Percentiles rank a stretch among this genome's conserved stretches.
Evolutionary conservation across 1,140 invertebrate species (phyloP).

Genomic region (Rhizoglyphus robini): DNA sequence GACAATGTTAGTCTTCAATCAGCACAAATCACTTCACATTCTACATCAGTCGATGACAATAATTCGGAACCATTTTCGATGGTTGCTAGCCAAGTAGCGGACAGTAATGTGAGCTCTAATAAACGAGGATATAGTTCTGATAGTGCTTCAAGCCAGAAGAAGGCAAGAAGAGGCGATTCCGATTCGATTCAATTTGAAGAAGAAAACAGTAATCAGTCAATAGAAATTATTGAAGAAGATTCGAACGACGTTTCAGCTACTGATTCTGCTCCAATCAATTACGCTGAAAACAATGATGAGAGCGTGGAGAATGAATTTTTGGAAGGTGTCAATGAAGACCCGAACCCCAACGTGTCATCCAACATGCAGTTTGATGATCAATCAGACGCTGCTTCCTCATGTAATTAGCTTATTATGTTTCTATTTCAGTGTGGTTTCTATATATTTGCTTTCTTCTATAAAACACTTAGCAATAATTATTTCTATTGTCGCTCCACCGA

Average conservation of each 20-base stretch:
- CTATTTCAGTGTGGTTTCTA: background rate
- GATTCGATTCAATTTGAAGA: too few species aligned
- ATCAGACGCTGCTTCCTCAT: background rate
- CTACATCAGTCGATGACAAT: conserved; percentile 10
- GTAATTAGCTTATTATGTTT: background rate
- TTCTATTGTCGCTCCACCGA: background rate
- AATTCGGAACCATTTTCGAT: background rate
- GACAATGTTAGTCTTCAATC: conserved; percentile 1
- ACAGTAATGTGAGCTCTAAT: conserved; percentile 1
- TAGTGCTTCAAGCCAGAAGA: background rate
- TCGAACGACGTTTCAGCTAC: background rate
- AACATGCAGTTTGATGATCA: background rate
- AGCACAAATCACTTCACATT: conserved; percentile 4
- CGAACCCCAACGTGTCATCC: background rate
- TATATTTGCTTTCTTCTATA: background rate
- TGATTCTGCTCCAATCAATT: background rate
- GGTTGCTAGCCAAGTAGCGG: background rate
- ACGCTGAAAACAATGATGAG: background rate
- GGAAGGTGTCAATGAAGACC: background rate
- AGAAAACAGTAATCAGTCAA: background rate
- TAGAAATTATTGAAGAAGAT: background rate
- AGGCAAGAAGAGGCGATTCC: background rate
- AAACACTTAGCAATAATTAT: background rate
- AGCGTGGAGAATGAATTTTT: background rate
- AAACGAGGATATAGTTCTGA: background rate